phyloP scores from a whole-genome alignment of 2,888 invertebrate species.

The Drosophila neoperkinsi region DNA sequence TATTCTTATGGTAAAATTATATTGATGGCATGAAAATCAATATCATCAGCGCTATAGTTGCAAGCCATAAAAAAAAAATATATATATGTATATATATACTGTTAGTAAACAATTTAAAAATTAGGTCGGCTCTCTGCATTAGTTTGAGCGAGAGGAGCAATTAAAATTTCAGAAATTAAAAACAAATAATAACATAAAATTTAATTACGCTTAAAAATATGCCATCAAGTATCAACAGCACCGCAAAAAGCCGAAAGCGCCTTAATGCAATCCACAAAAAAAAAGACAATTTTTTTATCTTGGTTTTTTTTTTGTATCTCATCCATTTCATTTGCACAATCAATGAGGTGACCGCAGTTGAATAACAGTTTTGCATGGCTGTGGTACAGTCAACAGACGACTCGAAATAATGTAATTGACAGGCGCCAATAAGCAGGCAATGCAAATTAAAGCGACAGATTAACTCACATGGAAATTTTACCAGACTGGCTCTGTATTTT shows the following conservation, averaged over 20 bases:
- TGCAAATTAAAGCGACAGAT: constrained; percentile 56
- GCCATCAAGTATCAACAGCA: background rate
- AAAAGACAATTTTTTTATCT: constrained; percentile 15
- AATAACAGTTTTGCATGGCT: constrained; percentile 45
- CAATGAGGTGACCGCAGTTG: constrained; percentile 60
- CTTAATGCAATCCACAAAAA: constrained; percentile 30
- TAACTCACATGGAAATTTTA: constrained; percentile 28
- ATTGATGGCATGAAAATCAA: background rate
- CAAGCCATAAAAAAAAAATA: background rate
- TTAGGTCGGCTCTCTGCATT: constrained; percentile 9
- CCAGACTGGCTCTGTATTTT: background rate
- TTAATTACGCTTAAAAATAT: constrained; percentile 48
- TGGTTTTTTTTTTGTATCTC: constrained; percentile 11
- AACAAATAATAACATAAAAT: constrained; percentile 64
- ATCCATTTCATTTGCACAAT: constrained; percentile 59
- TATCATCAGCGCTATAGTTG: background rate
- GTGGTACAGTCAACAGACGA: constrained; percentile 6
- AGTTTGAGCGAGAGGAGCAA: constrained; percentile 24
- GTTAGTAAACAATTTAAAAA: constrained; percentile 8
- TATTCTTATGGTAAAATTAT: background rate
- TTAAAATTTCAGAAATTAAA: constrained; percentile 70
- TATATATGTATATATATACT: background rate
- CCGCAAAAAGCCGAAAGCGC: constrained; percentile 1
- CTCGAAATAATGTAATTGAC: constrained; percentile 49
- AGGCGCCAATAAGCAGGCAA: constrained; percentile 37